Conservation (phyloP, 2,888 invertebrate genomes). For the Pheosia gnoma region DNA sequence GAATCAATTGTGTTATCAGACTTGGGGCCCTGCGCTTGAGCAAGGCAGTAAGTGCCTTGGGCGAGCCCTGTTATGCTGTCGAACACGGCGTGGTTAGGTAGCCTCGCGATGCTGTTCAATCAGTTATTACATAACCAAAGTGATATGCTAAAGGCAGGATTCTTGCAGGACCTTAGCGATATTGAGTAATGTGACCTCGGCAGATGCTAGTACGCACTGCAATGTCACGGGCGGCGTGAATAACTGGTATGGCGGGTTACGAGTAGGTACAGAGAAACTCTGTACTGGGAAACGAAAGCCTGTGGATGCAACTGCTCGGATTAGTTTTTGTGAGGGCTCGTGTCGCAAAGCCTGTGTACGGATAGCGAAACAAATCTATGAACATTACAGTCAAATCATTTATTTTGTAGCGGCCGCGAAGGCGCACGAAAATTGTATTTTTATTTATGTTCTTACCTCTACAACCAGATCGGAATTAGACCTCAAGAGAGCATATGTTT, state of each 20-base stretch:
- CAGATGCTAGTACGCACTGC: constrained; percentile 10
- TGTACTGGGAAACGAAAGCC: constrained; percentile 62
- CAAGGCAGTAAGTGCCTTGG: no score
- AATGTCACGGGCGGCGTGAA: constrained; percentile 54
- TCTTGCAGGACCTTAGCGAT: neutral
- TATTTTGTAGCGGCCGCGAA: no score
- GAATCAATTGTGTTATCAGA: no score
- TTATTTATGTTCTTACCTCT: no score
- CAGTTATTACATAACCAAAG: neutral
- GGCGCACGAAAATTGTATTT: no score
- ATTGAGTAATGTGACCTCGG: neutral
- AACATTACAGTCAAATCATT: neutral
- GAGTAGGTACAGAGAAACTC: constrained; percentile 41
- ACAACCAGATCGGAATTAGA: no score
- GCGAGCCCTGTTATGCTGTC: no score
- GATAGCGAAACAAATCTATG: constrained; percentile 20
- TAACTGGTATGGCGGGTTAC: constrained; percentile 56
- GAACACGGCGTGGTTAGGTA: no score
- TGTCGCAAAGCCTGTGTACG: constrained; percentile 37
- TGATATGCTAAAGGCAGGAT: neutral
- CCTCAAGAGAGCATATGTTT: no score
- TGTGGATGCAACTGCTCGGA: constrained; percentile 43
- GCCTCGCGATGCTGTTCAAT: no score
- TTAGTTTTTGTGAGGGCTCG: constrained; percentile 51
- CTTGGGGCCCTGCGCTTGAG: no score